Evolutionary conservation across 2,113 vertebrate genomes (phyloP).

Genomic region (Megaceryle torquata): DNA sequence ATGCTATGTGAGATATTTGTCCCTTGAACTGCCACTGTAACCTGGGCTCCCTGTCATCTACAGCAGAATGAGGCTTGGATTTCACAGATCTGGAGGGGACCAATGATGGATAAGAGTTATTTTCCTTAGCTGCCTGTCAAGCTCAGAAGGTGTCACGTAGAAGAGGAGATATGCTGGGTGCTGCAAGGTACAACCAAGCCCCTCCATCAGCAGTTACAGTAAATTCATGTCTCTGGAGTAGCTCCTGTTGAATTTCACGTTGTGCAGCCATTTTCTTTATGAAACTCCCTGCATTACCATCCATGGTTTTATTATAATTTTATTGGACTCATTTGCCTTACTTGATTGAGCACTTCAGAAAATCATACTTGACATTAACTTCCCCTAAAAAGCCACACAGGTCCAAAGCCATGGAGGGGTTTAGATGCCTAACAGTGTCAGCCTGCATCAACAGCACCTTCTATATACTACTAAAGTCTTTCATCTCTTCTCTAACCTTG

Average conservation of each 20-base stretch:
- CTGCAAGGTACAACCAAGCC: background rate
- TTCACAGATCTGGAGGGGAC: background rate
- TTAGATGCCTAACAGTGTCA: background rate
- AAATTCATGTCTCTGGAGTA: background rate
- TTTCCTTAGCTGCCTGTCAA: background rate
- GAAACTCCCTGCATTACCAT: background rate
- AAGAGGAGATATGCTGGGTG: rapidly evolving
- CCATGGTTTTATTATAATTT: background rate
- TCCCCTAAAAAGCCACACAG: background rate
- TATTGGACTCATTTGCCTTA: background rate
- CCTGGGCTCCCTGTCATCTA: background rate
- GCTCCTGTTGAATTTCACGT: rapidly evolving
- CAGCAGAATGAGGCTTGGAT: background rate
- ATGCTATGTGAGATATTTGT: background rate
- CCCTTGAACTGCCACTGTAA: background rate
- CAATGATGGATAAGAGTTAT: background rate
- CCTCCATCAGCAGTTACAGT: rapidly evolving
- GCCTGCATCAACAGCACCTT: background rate
- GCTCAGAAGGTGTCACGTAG: background rate
- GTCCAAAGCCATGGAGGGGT: background rate
- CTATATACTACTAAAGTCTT: background rate
- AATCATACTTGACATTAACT: background rate
- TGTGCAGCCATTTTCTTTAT: background rate
- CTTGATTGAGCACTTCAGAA: background rate
- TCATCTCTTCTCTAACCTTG: background rate